Evolutionary conservation across 2,113 vertebrate species (phyloP).

Genomic region (Oceanites oceanicus): DNA sequence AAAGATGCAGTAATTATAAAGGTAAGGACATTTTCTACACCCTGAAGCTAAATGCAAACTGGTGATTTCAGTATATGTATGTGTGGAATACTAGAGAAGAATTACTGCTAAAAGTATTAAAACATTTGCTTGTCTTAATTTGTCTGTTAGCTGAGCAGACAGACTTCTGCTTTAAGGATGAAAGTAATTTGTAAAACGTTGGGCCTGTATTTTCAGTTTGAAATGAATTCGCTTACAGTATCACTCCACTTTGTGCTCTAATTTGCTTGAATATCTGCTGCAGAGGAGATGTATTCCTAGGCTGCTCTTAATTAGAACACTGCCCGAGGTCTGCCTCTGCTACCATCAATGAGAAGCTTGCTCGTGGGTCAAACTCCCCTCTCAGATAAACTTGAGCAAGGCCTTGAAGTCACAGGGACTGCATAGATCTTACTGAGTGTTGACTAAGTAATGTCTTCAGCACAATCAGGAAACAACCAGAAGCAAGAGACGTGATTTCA

Average conservation of each 20-base stretch:
- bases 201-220: constrained; percentile 1
- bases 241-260: constrained; percentile 17
- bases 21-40: not conserved
- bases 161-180: not conserved
- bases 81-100: not conserved
- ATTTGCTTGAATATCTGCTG: constrained; percentile 33
- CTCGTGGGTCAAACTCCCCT: not conserved
- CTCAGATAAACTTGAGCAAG: not conserved
- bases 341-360: not conserved
- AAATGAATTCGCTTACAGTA: not conserved
- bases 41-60: not conserved
- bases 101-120: not conserved
- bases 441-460: not conserved
- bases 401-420: not conserved
- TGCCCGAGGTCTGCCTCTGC: constrained; percentile 41
- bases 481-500: not conserved
- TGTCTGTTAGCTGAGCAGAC: not conserved
- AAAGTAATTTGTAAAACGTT: not conserved
- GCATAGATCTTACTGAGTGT: not conserved
- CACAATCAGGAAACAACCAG: not conserved
- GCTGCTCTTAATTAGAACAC: constrained; percentile 41
- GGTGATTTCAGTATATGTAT: not conserved
- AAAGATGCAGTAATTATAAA: not conserved
- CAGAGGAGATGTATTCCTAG: constrained; percentile 6
- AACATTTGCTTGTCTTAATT: not conserved